A percentile compares a stretch with the other conserved stretches of the same genome.
phyloP scores from a whole-genome alignment of 2,888 invertebrate genomes.

The Diarsia brunnea region DNA sequence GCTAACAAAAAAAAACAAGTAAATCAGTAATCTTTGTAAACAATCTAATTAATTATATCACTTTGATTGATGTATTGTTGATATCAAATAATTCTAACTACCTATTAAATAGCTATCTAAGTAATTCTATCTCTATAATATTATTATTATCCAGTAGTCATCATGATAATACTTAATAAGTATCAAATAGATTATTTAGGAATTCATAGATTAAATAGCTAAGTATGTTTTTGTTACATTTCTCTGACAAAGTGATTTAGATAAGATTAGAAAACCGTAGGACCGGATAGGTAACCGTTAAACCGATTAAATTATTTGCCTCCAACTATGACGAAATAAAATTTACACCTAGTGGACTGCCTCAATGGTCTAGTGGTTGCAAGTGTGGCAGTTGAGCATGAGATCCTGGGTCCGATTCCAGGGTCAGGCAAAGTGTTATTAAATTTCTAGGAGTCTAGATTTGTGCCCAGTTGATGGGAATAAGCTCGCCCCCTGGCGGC shows the following conservation, averaged over 20 bases:
- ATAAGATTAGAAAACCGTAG: no score
- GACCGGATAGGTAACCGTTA: no score
- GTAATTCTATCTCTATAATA: neutral
- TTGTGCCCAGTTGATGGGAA: no score
- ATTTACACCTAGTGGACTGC: no score
- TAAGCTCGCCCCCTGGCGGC: no score
- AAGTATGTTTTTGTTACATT: neutral
- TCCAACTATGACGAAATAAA: neutral
- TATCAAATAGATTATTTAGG: conserved; percentile 4
- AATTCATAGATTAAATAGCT: conserved; percentile 1
- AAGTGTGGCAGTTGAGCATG: no score
- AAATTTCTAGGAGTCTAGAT: no score
- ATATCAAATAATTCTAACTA: neutral
- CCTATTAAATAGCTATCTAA: neutral
- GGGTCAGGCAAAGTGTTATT: no score
- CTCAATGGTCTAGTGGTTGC: no score
- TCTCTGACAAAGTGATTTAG: neutral
- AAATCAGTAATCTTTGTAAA: conserved; percentile 11
- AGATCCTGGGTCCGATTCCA: no score
- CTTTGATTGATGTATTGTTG: conserved; percentile 17
- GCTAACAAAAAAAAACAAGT: neutral
- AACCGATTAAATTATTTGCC: neutral
- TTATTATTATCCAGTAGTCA: neutral
- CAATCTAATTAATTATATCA: conserved; percentile 7
- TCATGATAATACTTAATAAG: neutral